phyloP scores from a whole-genome alignment of 1,140 invertebrate genomes.

The Ceratosolen solmsi region DNA sequence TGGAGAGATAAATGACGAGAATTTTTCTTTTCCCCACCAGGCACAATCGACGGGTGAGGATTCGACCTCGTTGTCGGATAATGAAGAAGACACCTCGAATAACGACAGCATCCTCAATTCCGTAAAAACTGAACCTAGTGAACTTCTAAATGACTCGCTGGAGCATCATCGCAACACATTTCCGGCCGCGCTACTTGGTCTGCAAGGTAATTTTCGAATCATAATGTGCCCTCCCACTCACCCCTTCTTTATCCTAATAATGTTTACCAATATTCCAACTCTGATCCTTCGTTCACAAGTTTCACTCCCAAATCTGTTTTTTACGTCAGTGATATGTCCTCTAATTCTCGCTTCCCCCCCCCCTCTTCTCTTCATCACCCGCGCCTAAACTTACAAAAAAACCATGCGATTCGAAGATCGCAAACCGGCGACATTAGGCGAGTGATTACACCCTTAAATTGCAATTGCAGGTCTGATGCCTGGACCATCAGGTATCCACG shows the following conservation, averaged over 20 bases:
- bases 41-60: conserved; percentile 86
- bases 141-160: conserved; percentile 72
- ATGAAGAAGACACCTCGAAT: conserved; percentile 78
- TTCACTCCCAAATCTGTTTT: no score
- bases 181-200: conserved; percentile 80
- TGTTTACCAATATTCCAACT: no score
- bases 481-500: conserved; percentile 86
- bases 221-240: not conserved
- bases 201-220: conserved; percentile 76
- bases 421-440: no score
- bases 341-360: not conserved
- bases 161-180: conserved; percentile 75
- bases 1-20: not conserved
- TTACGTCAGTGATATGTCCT: not conserved
- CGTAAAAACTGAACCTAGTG: conserved; percentile 78
- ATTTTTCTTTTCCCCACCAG: conserved; percentile 63
- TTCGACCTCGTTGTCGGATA: conserved; percentile 78
- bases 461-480: conserved; percentile 79
- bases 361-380: not conserved
- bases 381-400: no score
- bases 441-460: not conserved
- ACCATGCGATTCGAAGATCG: not conserved
- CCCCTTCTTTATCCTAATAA: no score
- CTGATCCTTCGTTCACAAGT: no score
- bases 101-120: conserved; percentile 79